Conservation (phyloP, 2,797 vertebrate species). For the Taenioides sp. region DNA sequence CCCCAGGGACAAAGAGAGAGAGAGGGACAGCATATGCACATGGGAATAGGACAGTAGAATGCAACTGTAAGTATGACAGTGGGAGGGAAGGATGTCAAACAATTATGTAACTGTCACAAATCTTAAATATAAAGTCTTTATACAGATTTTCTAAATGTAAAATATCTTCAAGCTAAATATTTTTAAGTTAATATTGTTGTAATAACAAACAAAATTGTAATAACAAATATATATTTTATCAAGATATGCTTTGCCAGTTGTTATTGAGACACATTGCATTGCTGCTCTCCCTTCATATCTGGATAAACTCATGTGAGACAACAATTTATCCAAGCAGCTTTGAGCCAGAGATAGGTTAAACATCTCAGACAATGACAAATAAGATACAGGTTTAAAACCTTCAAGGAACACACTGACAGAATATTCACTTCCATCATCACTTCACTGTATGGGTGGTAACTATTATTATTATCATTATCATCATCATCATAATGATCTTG, state of each 20-base stretch:
- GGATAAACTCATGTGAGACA: background rate
- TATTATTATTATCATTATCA: no score
- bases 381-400: background rate
- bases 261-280: no score
- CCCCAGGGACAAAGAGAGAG: background rate
- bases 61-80: conserved; percentile 43
- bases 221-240: no score
- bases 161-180: no score
- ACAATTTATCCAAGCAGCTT: background rate
- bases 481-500: no score
- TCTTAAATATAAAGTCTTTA: no score
- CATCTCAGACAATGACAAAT: background rate
- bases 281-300: background rate
- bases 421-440: background rate
- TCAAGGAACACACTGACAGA: background rate
- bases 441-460: background rate
- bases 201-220: no score
- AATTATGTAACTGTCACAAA: no score
- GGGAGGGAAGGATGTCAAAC: conserved; percentile 31
- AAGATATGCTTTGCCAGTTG: no score
- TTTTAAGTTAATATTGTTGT: no score
- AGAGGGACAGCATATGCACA: conserved; percentile 51
- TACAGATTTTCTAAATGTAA: no score
- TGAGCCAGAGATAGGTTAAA: background rate
- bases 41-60: conserved; percentile 29